Percentiles rank a stretch among this genome's conserved stretches.
These are phyloP conservation scores for Tachyglossus aculeatus DNA, from an alignment of 2,797 vertebrate species.

Conservation along the genomic window DNA sequence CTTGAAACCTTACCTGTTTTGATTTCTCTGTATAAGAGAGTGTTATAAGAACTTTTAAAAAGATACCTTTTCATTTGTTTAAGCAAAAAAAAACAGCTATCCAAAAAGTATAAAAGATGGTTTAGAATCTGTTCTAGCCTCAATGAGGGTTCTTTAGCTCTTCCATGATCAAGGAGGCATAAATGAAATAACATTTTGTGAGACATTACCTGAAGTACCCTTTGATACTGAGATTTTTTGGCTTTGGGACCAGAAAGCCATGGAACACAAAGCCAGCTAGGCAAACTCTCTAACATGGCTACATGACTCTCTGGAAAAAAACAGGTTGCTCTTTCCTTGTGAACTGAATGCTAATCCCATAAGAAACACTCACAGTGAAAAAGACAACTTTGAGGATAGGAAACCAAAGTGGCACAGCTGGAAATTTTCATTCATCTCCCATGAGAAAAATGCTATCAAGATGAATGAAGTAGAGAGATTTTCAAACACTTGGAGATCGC, in stretches of 20 bases:
- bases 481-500: neutral
- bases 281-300: neutral
- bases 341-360: slow-evolving; percentile 8
- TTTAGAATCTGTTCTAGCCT: no score
- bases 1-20: no score
- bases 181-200: slow-evolving; percentile 26
- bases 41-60: no score
- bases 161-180: no score
- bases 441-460: slow-evolving; percentile 12
- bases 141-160: no score
- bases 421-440: neutral
- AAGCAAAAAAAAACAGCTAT: no score
- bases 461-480: slow-evolving; percentile 5
- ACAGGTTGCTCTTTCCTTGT: slow-evolving; percentile 12
- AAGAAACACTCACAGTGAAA: slow-evolving; percentile 26
- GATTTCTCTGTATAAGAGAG: no score
- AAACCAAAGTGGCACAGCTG: slow-evolving; percentile 10
- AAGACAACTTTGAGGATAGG: slow-evolving; percentile 27
- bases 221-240: neutral
- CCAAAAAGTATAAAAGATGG: no score
- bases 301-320: slow-evolving; percentile 6
- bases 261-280: neutral
- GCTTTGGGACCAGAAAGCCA: neutral
- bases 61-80: no score
- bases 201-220: neutral